Evolutionary conservation across 1,140 invertebrate genomes (phyloP), one percentile per base, ranked within the genome.

Genomic region (Bursaphelenchus mucronatus): DNA sequence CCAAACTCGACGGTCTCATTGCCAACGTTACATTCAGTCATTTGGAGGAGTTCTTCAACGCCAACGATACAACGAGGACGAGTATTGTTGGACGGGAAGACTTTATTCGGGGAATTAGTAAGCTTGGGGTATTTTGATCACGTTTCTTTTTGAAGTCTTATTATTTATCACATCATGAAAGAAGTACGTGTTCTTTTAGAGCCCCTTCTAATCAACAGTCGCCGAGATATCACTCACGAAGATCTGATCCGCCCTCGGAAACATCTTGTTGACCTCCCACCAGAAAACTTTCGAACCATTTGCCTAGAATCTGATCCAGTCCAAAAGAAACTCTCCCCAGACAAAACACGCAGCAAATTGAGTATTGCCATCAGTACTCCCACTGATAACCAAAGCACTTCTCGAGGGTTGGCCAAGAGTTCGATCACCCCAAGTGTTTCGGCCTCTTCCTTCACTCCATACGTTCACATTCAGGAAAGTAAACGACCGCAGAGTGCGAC

Each of bases 51-150:
- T 63, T 73, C 39, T 75, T 74, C 58, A 53, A 67, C 17, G 39
- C 49, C 19, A 56, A 58, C 19, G 74, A 71, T 39, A 45, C 49
- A 3, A 56, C 67, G 19, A 49, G 70, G 17, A 64, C 59, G 11
- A 46, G 49, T 40, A 57, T 73, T 2, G 70, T 73, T 11, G 56
- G 59, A 19, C 41, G 63, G 49, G 40, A 72, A 49, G 54, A 74
- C 43, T 77, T 73, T 64, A 21, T 74, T 45, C 52, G 51, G 13
- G 70, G 61, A 11, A 73, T 73, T 50, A 72, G 71, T 73, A 55
- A 74, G 71, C 67, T 57, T 30, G 8, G 39, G 52, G 2, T 50
- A 30, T 46, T 45, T 39, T n/a, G 7, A 11, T 17, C 44, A 59
- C 1, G 30, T n/a, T n/a, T 15, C 19, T 19, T 19, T 19, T 19